Base-by-base conservation (phyloP, 2,888 invertebrate species). In the Danaus chrysippus region DNA sequence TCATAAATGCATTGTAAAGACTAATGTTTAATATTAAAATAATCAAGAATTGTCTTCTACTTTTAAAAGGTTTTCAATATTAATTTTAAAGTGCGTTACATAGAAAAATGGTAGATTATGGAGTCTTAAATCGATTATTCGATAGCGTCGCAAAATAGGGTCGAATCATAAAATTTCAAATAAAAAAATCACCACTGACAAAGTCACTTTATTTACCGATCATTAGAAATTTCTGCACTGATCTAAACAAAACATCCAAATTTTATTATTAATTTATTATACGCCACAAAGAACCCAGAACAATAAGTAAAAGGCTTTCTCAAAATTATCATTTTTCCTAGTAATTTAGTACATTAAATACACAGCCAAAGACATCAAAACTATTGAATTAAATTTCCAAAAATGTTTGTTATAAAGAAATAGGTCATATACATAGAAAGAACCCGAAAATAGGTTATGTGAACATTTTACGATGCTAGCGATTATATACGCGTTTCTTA, bases 381-480 rank as follows among this genome's bases (percentile, higher is more conserved):
- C 83, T 84, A 81, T 79, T 80, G 71, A 84, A 82, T 86, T 84
- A 86, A 87, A 83, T 81, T 87, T 88, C 83, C 56, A 63, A 62
- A 73, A 81, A 79, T 79, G 81, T 70, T 70, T 75, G 76, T 82
- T 75, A 72, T 82, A 79, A 82, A 86, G 86, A 83, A 74, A 75
- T 73, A 77, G 77, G 76, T 82, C 80, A 79, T 74, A 78, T 76
- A 83, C 76, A 81, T 83, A 77, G 77, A 81, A 77, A 77, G 76
- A 77, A 77, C 81, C 82, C 77, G 75, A 73, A 70, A 69, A 72
- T 83, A 91, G 91, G 90, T 89, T 80, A 91, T 91, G 91, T 91
- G 91, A 91, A 91, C 91, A 91, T 91, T 91, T 90, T 91, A 91
- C 91, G 91, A 91, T 91, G 87, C 87, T 88, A 90, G 87, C 90